Evolutionary conservation across 2,797 vertebrate species (phyloP).

Genomic region (Ctenosaura bakeri): DNA sequence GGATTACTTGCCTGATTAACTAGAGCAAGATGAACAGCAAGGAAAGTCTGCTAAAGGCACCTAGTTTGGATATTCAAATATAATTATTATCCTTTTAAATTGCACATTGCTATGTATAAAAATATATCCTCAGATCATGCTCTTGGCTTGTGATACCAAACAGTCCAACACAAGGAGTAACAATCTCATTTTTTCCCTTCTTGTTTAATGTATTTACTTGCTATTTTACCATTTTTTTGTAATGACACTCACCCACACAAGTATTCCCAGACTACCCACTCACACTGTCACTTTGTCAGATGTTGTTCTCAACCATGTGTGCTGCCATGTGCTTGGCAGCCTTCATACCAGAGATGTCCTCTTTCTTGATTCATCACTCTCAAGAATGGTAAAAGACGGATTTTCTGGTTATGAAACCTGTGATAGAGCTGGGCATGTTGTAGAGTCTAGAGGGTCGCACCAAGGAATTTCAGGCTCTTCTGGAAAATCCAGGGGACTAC

Average conservation of each 20-base stretch:
- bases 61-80: conserved; percentile 26
- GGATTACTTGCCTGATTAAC: conserved; percentile 23
- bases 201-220: conserved; percentile 31
- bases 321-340: conserved; percentile 29
- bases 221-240: conserved; percentile 25
- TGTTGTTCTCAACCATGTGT: conserved; percentile 29
- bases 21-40: conserved; percentile 20
- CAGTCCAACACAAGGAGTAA: conserved; percentile 17
- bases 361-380: conserved; percentile 4
- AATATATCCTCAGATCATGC: conserved; percentile 36
- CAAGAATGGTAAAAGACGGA: neutral
- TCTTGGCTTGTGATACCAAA: conserved; percentile 21
- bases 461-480: too few relatives aligned
- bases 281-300: conserved; percentile 24
- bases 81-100: conserved; percentile 24
- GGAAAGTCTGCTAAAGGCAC: conserved; percentile 23
- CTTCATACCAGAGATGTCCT: conserved; percentile 5
- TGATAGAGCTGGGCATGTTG: too few relatives aligned
- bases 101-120: conserved; percentile 18
- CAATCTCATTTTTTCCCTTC: neutral
- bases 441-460: too few relatives aligned
- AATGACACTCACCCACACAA: conserved; percentile 21
- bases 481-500: too few relatives aligned
- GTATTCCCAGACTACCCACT: conserved; percentile 40
- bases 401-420: neutral